Evolutionary conservation across 2,113 vertebrate species (phyloP), one percentile per base, ranked within the genome.

Genomic region (Poeciliopsis retropinna): DNA sequence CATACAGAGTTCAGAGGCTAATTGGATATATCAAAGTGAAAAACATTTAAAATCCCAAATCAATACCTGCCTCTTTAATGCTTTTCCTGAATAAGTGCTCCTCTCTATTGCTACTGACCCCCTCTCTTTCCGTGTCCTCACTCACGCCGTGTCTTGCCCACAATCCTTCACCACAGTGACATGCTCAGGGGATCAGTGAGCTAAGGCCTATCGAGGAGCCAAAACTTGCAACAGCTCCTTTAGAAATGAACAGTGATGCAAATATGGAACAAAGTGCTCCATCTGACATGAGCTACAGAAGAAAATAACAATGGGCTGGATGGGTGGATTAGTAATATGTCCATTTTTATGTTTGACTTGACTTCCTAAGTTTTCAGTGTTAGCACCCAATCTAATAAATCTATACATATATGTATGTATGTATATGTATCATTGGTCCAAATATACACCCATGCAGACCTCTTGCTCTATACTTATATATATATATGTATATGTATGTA

Each of bases 11-110:
- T 94, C 93, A 94, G 86, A 90, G 93, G 93, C 91, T 94, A 93
- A 94, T 94, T 94, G 93, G 91, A 94, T 90, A 91, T 92, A 94
- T 93, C 91, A 91, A 89, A 76, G 93, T 29, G 88, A 90, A 93
- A 94, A 94, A 92, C 92, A 93, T 92, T 94, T 93, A 92, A 93
- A 94, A 92, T 92, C 90, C 89, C 90, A 90, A 93, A 94, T 94
- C 93, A 92, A 94, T 94, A 94, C 77, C 89, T 91, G 91, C 91
- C 92, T 92, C 91, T 91, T 93, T 93, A 94, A 93, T 93, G 93
- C 89, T 93, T 92, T 93, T 91, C 83, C 86, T 89, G 92, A 92
- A 92, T 90, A 91, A 90, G 87, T 92, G 91, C 85, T 87, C 73
- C 75, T 88, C 84, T 91, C 88, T 82, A 92, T 88, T 83, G 86